Percentiles rank a stretch among this genome's conserved stretches.
Evolutionary conservation across 2,888 invertebrate species (phyloP).

Genomic region (Catocala fraxini): DNA sequence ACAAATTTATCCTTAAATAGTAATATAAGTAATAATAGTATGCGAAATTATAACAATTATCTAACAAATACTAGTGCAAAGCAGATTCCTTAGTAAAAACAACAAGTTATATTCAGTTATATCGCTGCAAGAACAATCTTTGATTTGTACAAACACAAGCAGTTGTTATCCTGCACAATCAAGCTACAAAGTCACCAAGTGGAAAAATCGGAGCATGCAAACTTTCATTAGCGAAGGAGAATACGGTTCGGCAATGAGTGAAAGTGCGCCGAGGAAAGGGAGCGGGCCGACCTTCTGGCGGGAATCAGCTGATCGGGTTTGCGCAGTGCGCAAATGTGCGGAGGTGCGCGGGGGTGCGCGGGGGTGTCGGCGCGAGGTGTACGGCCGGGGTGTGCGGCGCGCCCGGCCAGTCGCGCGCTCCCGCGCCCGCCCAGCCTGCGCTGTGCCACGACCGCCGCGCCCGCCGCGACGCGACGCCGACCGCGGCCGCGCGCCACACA

Average conservation of each 20-base stretch:
- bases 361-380: slow-evolving; percentile 51
- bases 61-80: too few relatives aligned
- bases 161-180: not conserved
- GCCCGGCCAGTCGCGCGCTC: slow-evolving; percentile 72
- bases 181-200: not conserved
- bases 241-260: slow-evolving; percentile 49
- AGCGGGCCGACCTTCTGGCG: slow-evolving; percentile 79
- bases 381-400: slow-evolving; percentile 62
- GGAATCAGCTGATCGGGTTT: slow-evolving; percentile 86
- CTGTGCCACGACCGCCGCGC: slow-evolving; percentile 47
- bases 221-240: slow-evolving; percentile 25
- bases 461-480: slow-evolving; percentile 30
- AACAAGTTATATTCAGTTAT: too few relatives aligned
- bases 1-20: too few relatives aligned
- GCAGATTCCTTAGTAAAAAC: too few relatives aligned
- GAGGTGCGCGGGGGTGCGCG: slow-evolving; percentile 42
- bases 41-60: too few relatives aligned
- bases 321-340: slow-evolving; percentile 86
- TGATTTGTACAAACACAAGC: too few relatives aligned
- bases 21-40: too few relatives aligned
- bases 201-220: slow-evolving; percentile 17
- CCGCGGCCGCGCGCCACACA: slow-evolving; percentile 50
- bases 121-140: too few relatives aligned
- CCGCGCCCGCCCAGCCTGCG: slow-evolving; percentile 54
- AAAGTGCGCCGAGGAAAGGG: slow-evolving; percentile 65